Evolutionary conservation across 2,888 invertebrate species (phyloP), one percentile per base, ranked within the genome.

Genomic region (Apotomis betuletana): DNA sequence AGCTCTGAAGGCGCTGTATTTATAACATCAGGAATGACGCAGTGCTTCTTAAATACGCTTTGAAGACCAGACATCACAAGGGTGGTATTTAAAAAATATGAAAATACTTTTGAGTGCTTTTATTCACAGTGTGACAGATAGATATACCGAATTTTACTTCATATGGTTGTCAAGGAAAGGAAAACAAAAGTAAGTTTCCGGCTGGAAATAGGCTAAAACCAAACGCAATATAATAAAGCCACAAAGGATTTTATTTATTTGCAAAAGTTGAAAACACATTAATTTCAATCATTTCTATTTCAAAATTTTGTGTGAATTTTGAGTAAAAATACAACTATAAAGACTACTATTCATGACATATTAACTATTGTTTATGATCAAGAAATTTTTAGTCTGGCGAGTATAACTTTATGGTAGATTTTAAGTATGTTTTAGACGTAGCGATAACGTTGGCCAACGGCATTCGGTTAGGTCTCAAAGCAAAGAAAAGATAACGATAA

Each of bases 1-100:
- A 92, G 73, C 64, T 94, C 91, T 0, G 90, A 78, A 1, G 96
- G 96, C 3, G 94, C 92, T 1, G 84, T 90, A 62, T 94, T 94
- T 41, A 96, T 83, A 0, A 97, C 95, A 84, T 97, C 96, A 3
- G 96, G 96, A 27, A 96, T 94, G 12, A 92, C 74, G 94, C 94
- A 82, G 85, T 94, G 84, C 94, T 94, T 76, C 90, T 94, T 88
- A 72, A 90, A 92, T 49, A 87, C 72, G 70, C 76, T 79, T 81
- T 84, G 85, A 69, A 91, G 73, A 54, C 88, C 83, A 5, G 88
- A 65, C 90, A 90, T 90, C 0, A 8, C 75, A 67, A 38, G 5
- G 9, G 9, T 36, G 9, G 46, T 54, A 41, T 41, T 41, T 41
- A 41, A 5, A 27, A 41, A 41, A 41, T 41, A 41, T 41, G 3